Base-by-base conservation (phyloP, 64 coral and sea anemone genomes). In the Montipora efflorescens region DNA sequence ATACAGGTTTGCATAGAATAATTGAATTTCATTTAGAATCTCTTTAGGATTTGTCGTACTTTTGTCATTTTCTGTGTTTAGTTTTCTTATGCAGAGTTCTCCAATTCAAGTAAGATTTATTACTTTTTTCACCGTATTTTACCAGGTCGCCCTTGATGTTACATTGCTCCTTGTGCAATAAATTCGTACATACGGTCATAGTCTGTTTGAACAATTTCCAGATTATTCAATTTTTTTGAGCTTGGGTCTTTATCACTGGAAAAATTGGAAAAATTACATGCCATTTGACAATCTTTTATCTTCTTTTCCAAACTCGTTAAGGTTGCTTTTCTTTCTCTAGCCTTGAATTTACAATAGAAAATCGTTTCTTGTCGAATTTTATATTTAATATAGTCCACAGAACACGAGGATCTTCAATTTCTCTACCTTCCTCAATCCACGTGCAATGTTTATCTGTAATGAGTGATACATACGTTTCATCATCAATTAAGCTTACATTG, bases 131-230 rank as follows among this genome's bases (percentile, higher is more conserved):
- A 47, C 68, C 67, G 9, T 88, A 25, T 74, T 88, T 48, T 19
- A 88, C 87, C 87, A 73, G 22, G 13, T 73, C 43, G 87, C 75
- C 47, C 77, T 15, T 8, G 89, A 90, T 14, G 77, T 75, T 61
- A 91, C 79, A 44, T 91, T 44, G n/a, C 64, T 1, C 89, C 76
- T 70, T 91, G 58, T 44, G 28, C 55, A 48, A 81, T 91, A 12
- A 80, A 91, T 7, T 91, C 89, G 66, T 81, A 81, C 46, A 55
- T n/a, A 47, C 46, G 18, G 5, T 91, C 77, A 67, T 91, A 91
- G 46, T 91, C 89, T 50, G 62, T 59, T 81, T 81, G 80, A 19
- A 57, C 20, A 36, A 44, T 44, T 84, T 59, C 45, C 14, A 62
- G 50, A 48, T 3, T 58, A 28, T 48, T 1, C 47, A 89, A 52